Conservation (phyloP, 2,113 vertebrate genomes). For the Ellobius talpinus region DNA sequence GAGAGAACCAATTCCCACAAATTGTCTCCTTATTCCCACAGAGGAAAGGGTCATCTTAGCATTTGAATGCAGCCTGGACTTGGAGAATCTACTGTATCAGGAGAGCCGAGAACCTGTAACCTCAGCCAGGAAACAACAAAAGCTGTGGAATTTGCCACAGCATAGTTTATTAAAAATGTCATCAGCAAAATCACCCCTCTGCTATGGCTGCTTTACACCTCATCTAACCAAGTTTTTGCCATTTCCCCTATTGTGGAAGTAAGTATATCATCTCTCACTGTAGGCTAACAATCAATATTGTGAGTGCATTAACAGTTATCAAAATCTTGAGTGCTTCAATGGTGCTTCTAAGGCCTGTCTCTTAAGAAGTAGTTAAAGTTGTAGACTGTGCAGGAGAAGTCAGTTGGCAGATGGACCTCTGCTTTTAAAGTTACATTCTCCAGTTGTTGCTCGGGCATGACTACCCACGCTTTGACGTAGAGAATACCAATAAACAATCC, state of each 20-base stretch:
- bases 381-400: neutral
- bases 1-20: neutral
- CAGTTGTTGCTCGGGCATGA: neutral
- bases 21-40: neutral
- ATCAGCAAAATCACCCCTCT: neutral
- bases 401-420: neutral
- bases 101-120: neutral
- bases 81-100: neutral
- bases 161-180: neutral
- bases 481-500: neutral
- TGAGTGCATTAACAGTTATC: slow-evolving; percentile 1
- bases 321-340: neutral
- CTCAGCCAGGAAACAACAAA: neutral
- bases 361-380: neutral
- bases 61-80: neutral
- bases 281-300: neutral
- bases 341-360: neutral
- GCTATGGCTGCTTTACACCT: neutral
- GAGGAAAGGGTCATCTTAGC: neutral
- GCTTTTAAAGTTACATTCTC: neutral
- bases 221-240: neutral
- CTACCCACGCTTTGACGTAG: neutral
- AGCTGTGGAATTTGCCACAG: neutral
- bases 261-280: neutral
- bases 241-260: neutral